Evolutionary conservation across 2,888 invertebrate genomes (phyloP).

Genomic region (Zhuqinia jingwanae): DNA sequence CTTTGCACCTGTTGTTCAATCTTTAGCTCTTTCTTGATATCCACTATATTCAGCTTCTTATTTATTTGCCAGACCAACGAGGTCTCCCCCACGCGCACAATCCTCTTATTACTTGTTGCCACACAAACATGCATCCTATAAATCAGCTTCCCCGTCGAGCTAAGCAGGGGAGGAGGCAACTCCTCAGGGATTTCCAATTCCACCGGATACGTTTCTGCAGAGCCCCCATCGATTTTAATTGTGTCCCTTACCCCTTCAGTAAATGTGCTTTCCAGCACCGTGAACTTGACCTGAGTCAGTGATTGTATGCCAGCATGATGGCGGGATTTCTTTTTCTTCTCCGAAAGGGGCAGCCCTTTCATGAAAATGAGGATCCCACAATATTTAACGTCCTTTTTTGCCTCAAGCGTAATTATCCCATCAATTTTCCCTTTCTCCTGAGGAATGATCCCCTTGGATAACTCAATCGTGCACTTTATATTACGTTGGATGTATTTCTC

Average conservation of each 20-base stretch:
- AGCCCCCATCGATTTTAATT: background rate
- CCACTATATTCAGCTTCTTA: background rate
- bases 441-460: background rate
- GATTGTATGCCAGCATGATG: background rate
- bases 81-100: slow-evolving; percentile 19
- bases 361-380: slow-evolving; percentile 31
- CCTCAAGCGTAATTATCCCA: slow-evolving; percentile 34
- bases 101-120: slow-evolving; percentile 1
- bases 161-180: slow-evolving; percentile 35
- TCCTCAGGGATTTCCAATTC: slow-evolving; percentile 26
- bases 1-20: slow-evolving; percentile 16
- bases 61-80: background rate
- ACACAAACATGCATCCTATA: slow-evolving; percentile 38
- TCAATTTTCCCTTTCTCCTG: slow-evolving; percentile 5
- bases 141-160: slow-evolving; percentile 29
- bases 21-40: background rate
- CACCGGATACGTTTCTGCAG: slow-evolving; percentile 21
- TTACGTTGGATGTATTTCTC: slow-evolving; percentile 11
- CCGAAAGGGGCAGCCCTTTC: background rate
- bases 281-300: slow-evolving; percentile 26
- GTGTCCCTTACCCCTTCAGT: no score
- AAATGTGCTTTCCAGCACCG: slow-evolving; percentile 3
- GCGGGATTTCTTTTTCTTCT: background rate
- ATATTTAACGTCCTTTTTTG: background rate
- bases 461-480: background rate